phyloP scores from a whole-genome alignment of 2,113 vertebrate genomes.

The Cyphomyrus plagiostoma region DNA sequence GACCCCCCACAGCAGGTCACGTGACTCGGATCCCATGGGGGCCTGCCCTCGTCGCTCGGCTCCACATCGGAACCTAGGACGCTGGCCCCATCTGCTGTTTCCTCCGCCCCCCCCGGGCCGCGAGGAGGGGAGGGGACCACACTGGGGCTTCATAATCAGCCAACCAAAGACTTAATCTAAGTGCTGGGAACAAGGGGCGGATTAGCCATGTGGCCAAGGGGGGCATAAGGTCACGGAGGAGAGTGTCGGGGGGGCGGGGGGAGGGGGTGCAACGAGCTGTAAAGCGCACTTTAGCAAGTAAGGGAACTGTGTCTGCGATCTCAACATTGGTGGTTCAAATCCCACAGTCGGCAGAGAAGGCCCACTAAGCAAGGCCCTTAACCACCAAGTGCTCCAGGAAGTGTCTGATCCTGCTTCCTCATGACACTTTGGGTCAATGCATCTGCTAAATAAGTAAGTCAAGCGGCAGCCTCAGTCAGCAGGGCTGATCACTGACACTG shows the following conservation, averaged over 20 bases:
- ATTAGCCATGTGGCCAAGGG: background rate
- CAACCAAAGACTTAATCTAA: slow-evolving; percentile 23
- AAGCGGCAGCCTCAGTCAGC: background rate
- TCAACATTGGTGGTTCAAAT: background rate
- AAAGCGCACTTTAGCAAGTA: background rate
- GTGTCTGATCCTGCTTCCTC: background rate
- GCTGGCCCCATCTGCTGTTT: background rate
- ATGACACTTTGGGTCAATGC: background rate
- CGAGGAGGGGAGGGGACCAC: background rate
- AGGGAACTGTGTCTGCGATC: background rate
- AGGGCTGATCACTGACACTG: background rate
- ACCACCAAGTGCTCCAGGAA: background rate
- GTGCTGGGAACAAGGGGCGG: background rate
- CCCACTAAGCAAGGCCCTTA: background rate
- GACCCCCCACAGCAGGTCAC: background rate
- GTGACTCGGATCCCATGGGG: background rate
- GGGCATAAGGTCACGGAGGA: background rate
- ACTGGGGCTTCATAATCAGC: slow-evolving; percentile 14
- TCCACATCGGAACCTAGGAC: background rate
- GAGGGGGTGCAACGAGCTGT: background rate
- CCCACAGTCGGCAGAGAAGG: background rate
- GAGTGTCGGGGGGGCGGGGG: background rate
- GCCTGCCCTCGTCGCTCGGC: background rate
- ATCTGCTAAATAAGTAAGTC: background rate
- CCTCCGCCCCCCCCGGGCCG: background rate